These are phyloP conservation scores for Drosophila lutescens DNA, from an alignment of 2,888 invertebrate genomes.

Conservation along the genomic window DNA sequence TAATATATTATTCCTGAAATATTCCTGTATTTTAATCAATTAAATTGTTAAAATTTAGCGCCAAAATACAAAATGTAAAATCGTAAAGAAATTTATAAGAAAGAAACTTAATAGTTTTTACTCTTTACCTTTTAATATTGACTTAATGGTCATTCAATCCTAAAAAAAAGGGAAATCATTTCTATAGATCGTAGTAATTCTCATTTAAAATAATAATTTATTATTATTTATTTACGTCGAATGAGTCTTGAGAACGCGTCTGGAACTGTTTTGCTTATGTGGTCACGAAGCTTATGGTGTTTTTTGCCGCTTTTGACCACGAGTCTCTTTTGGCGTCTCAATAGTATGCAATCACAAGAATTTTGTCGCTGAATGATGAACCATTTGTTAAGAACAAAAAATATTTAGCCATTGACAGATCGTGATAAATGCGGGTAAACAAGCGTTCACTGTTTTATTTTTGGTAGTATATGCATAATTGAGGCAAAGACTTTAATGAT, in stretches of 20 bases:
- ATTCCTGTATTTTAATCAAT: too few species aligned
- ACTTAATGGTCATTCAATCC: not conserved
- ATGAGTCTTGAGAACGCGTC: not conserved
- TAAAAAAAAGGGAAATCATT: not conserved
- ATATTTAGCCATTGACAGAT: constrained; percentile 24
- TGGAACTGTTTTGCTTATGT: constrained; percentile 2
- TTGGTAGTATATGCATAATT: not conserved
- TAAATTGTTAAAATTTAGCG: not conserved
- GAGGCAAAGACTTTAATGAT: not conserved
- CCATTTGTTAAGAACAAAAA: not conserved
- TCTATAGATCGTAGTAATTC: not conserved
- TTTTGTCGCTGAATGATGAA: constrained; percentile 19
- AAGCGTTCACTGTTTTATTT: not conserved
- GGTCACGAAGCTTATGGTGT: constrained; percentile 5
- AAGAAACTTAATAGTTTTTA: not conserved
- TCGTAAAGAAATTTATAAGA: too few species aligned
- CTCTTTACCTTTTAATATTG: not conserved
- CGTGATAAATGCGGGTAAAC: constrained; percentile 4
- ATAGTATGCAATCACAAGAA: constrained; percentile 22
- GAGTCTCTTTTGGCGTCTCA: constrained; percentile 3
- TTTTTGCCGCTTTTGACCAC: constrained; percentile 8
- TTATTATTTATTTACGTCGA: not conserved
- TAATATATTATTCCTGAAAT: too few species aligned
- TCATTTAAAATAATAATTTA: too few species aligned
- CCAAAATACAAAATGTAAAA: too few species aligned